Base-by-base conservation (phyloP, 2,113 vertebrate genomes). In the Hemiscyllium ocellatum region DNA sequence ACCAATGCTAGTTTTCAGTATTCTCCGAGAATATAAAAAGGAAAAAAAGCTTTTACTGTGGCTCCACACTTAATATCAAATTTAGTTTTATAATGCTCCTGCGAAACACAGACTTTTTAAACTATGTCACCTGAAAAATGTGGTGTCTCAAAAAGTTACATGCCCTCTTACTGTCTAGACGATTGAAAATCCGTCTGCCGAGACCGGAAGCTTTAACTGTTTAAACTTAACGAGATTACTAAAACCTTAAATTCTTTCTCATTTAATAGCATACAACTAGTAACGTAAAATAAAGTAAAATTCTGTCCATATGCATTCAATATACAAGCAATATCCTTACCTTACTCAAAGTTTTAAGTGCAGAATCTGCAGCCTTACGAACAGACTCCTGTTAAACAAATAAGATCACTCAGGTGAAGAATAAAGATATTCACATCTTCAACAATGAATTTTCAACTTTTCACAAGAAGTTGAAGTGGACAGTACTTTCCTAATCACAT, bases 321-420 rank as follows among this genome's bases (percentile, higher is more conserved):
- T 13, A 13, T 47, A 15, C 1, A n/a, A 80, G 86, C 50, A 50
- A 95, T 2, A 78, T 15, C 90, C 96, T 97, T 97, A 99, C 99
- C 98, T 99, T 99, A 96, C 99, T 99, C 96, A 99, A 98, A 13
- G 99, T 99, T 98, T 99, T 99, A 95, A 99, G 97, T 42, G 99
- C 97, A 56, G 99, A 96, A 96, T 99, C 99, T 96, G 99, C 99
- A 52, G 98, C 99, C 96, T 99, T 99, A 96, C 99, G 97, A 66
- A 99, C 99, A 76, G 99, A 99, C 95, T 99, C 99, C 99, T 99
- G 96, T 96, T 97, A 98, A 96, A 19, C 68, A 89, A 70, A 50
- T 47, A 70, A 89, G 2, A 65, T 61, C 37, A 61, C 19, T 93
- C 17, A 68, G 61, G 6, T 93, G 4, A 93, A 93, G 61, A 68